Conservation (phyloP, 2,888 invertebrate species). For the Chironomus riparius region DNA sequence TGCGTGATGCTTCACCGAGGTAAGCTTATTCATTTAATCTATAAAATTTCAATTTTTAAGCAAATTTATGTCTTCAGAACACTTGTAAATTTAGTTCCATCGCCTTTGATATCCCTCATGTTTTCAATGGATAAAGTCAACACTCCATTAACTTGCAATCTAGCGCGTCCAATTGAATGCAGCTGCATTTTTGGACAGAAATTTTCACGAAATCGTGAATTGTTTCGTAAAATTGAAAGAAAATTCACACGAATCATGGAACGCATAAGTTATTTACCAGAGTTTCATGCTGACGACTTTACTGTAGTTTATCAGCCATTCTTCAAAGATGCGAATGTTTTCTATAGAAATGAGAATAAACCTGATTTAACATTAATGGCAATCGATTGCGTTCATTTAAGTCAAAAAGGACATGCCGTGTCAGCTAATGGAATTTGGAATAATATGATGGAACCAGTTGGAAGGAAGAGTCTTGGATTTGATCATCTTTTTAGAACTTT, state of each 20-base stretch:
- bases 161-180: slow-evolving; percentile 30
- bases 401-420: slow-evolving; percentile 22
- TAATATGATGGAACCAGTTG: slow-evolving; percentile 46
- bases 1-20: slow-evolving; percentile 50
- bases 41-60: not conserved
- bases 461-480: slow-evolving; percentile 40
- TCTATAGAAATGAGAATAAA: slow-evolving; percentile 9
- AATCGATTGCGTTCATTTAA: slow-evolving; percentile 31
- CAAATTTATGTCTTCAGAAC: slow-evolving; percentile 30
- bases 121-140: slow-evolving; percentile 30
- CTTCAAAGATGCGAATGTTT: slow-evolving; percentile 29
- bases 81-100: slow-evolving; percentile 31
- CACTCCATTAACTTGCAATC: slow-evolving; percentile 29
- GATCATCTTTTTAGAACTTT: slow-evolving; percentile 37
- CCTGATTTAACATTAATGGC: slow-evolving; percentile 30
- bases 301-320: slow-evolving; percentile 30
- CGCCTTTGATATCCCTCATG: slow-evolving; percentile 30
- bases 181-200: slow-evolving; percentile 31
- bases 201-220: slow-evolving; percentile 29
- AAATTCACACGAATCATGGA: slow-evolving; percentile 31
- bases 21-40: slow-evolving; percentile 30
- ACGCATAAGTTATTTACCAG: slow-evolving; percentile 29
- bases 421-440: slow-evolving; percentile 47
- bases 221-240: slow-evolving; percentile 29
- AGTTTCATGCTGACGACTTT: slow-evolving; percentile 29